Base-by-base conservation (phyloP, 2,888 invertebrate genomes). In the Protodeltote pygarga region DNA sequence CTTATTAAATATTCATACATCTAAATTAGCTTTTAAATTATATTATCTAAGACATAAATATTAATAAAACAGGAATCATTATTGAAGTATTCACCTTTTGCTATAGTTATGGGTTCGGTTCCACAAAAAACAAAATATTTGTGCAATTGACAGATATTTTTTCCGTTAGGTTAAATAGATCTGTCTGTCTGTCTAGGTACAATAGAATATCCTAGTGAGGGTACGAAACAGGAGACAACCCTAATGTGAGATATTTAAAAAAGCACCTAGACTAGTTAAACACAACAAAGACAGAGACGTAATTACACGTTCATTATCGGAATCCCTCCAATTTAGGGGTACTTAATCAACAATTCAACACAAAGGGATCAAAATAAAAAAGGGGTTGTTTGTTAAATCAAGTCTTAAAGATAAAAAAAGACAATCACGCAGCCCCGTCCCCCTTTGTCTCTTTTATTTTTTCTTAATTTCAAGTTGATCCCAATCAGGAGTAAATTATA, bases 401-500 rank as follows among this genome's bases (percentile, higher is more conserved):
- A 83, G 80, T 76, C 82, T 78, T 72, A 71, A 74, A 79, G 87
- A 89, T 89, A 87, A 89, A 87, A 65, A 79, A 83, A 82, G 80
- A 86, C 85, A 86, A 87, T 86, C 86, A 77, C 69, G 46, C 48
- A 64, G 66, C 65, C 66, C 51, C 67, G 42, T 61, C 52, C 69
- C 74, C 77, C 77, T 86, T 88, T 87, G 85, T 85, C 74, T 79
- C 40, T 77, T 87, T 89, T 90, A 87, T 89, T 90, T 91, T 90
- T 90, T 92, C 89, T 91, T 92, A 90, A 91, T 92, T 92, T 88
- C 84, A 76, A 85, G 77, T 87, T 89, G 91, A 92, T 92, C 88
- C 80, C 89, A 90, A 92, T 92, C 91, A 88, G 83, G 81, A 85
- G 87, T 89, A 90, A 90, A 90, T 91, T 90, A 89, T 90, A 91